These are phyloP conservation scores for Xenopus petersii DNA, from an alignment of 2,797 vertebrate species.

Conservation along the genomic window DNA sequence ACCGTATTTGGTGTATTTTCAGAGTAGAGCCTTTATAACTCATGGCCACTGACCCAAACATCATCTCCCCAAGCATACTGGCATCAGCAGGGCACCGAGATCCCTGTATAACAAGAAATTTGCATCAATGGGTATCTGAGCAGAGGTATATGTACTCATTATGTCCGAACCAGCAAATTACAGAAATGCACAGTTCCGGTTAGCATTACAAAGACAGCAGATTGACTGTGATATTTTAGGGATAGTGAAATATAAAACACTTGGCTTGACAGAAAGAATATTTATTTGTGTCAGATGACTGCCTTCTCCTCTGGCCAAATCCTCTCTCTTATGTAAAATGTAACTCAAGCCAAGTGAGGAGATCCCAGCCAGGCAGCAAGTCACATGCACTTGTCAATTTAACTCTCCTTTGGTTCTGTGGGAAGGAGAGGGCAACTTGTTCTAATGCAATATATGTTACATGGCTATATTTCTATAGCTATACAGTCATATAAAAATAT, in stretches of 20 bases:
- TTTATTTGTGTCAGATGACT: slow-evolving; percentile 59
- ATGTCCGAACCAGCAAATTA: no score
- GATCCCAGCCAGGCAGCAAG: slow-evolving; percentile 32
- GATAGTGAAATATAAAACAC: slow-evolving; percentile 60
- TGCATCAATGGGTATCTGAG: no score
- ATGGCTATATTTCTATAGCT: no score
- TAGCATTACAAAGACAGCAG: slow-evolving; percentile 53
- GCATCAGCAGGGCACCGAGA: slow-evolving; percentile 90
- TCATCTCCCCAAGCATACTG: slow-evolving; percentile 98
- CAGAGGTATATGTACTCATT: no score
- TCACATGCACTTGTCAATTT: slow-evolving; percentile 30
- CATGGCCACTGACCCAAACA: slow-evolving; percentile 99
- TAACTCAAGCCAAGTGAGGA: slow-evolving; percentile 52
- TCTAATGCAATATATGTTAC: no score
- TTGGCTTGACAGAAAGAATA: slow-evolving; percentile 63
- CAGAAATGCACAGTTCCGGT: no score
- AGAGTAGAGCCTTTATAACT: slow-evolving; percentile 97
- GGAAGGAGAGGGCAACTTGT: background rate
- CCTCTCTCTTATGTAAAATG: slow-evolving; percentile 57
- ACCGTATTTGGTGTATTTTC: slow-evolving; percentile 98
- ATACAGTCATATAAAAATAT: no score
- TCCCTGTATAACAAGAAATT: slow-evolving; percentile 60
- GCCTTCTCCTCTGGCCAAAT: slow-evolving; percentile 55
- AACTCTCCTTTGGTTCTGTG: slow-evolving; percentile 1
- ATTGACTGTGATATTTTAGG: slow-evolving; percentile 61